Evolutionary conservation across 2,888 invertebrate genomes (phyloP).

Genomic region (Heliconius sara): DNA sequence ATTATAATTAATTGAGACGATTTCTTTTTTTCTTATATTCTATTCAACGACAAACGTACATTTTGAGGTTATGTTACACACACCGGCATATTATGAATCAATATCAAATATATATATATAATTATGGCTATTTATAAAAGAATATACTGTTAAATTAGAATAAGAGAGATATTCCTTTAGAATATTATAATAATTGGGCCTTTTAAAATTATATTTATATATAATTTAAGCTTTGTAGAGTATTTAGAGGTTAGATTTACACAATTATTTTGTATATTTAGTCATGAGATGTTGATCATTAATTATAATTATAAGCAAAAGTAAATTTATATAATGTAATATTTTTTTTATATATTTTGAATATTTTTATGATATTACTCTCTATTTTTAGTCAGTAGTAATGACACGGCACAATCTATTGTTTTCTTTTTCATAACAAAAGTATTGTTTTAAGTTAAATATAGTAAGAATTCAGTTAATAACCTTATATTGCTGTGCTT

Average conservation of each 20-base stretch:
- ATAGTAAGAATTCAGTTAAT: background rate
- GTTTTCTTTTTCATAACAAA: background rate
- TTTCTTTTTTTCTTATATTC: background rate
- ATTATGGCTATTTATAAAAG: background rate
- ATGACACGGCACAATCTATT: constrained; percentile 13
- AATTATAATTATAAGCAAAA: background rate
- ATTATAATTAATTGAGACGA: background rate
- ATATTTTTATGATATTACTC: background rate
- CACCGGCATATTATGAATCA: background rate
- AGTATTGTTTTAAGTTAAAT: background rate
- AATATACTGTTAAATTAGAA: background rate
- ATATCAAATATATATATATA: background rate
- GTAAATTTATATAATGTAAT: background rate
- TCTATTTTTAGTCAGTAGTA: background rate
- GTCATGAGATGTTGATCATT: background rate
- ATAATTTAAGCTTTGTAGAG: background rate
- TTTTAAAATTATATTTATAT: background rate
- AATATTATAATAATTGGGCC: background rate
- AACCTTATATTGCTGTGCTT: background rate
- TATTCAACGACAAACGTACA: background rate
- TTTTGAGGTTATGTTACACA: constrained; percentile 15
- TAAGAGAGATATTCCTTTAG: background rate
- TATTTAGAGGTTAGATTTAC: background rate
- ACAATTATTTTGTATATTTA: background rate
- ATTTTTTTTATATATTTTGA: background rate